phyloP scores from a whole-genome alignment of 2,113 vertebrate species.

The Larimichthys crocea region DNA sequence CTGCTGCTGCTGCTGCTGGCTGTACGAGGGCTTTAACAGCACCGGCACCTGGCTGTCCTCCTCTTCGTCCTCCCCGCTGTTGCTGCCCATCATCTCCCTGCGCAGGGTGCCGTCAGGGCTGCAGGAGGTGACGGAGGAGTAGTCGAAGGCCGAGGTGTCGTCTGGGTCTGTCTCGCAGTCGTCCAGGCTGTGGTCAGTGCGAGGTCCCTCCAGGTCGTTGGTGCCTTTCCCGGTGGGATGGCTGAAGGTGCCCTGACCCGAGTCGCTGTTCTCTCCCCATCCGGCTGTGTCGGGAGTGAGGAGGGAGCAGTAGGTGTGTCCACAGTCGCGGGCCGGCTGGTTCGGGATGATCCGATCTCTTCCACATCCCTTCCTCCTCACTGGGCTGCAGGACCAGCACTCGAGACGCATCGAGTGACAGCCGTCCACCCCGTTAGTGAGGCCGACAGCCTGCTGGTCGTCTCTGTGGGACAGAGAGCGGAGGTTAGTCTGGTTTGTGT shows the following conservation, averaged over 20 bases:
- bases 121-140: constrained; percentile 84
- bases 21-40: constrained; percentile 79
- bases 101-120: constrained; percentile 80
- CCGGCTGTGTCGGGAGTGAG: constrained; percentile 49
- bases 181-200: constrained; percentile 15
- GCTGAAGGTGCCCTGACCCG: constrained; percentile 77
- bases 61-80: constrained; percentile 71
- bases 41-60: constrained; percentile 84
- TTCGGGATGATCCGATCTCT: constrained; percentile 24
- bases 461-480: constrained; percentile 52
- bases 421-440: constrained; percentile 45
- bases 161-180: constrained; percentile 78
- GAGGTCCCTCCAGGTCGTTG: constrained; percentile 22
- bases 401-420: constrained; percentile 67
- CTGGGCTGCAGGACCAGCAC: constrained; percentile 78
- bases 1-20: constrained; percentile 60
- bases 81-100: constrained; percentile 53
- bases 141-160: constrained; percentile 84
- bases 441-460: not conserved
- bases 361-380: constrained; percentile 61
- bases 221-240: constrained; percentile 52
- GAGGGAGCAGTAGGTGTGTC: constrained; percentile 56
- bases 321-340: constrained; percentile 44
- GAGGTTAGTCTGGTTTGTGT: not conserved
- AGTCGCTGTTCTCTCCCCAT: constrained; percentile 78